Base-by-base conservation (phyloP, 2,113 vertebrate genomes). In the Brachionichthys hirsutus region DNA sequence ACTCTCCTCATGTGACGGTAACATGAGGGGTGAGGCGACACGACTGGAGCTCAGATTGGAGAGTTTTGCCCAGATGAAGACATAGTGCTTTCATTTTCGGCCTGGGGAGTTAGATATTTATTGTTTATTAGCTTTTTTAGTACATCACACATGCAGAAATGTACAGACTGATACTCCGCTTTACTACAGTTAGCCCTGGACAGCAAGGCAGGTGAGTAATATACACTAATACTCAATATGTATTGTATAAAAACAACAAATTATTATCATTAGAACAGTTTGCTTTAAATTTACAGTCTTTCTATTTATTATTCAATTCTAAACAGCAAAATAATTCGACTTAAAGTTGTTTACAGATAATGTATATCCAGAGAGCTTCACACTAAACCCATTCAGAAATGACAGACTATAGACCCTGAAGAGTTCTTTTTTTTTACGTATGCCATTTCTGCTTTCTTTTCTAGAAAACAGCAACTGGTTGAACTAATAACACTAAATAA, bases 1-100 rank as follows among this genome's bases (percentile, higher is more conserved):
- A 75, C 48, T 68, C 18, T 34, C 9, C 74, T 87, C 81, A 87
- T 86, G 82, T 88, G 87, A 88, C 64, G 50, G 44, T 18, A 65
- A 65, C 65, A 68, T 63, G 66, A 75, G 74, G 74, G 53, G 35
- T 62, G 57, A 74, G 75, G 78, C 78, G 76, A 62, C 35, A 20
- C 22, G 56, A 35, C 47, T 20, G 15, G 14, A 18, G 51, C 53
- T 53, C 34, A 46, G 6, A 51, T 55, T n/a, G 14, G 6, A 17
- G 12, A 3, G 3, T 43, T 64, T 50, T 30, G 6, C 14, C 42
- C 35, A 12, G 40, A 62, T 62, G 16, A 45, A 40, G 2, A 16
- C 66, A 42, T 14, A 40, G 30, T 1, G 0, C 70, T 52, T 42
- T 14, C 12, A 20, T 51, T 22, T 42, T 12, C 55, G n/a, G 35